These are phyloP conservation scores for Cyclophora punctaria DNA, from an alignment of 2,888 invertebrate genomes.

Conservation along the genomic window DNA sequence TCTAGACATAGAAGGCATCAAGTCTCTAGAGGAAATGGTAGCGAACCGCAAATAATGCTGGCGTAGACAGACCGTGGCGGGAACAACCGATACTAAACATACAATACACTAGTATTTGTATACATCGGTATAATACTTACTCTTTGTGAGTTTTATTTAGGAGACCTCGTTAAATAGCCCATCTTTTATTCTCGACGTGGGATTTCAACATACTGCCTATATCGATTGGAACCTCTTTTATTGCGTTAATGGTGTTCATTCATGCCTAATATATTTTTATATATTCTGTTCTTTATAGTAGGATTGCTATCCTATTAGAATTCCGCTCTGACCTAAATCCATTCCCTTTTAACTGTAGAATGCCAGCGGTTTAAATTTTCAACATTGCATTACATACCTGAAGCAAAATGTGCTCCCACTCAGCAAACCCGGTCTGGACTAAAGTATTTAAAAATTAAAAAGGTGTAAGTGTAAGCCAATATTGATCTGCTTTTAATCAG, in stretches of 20 bases:
- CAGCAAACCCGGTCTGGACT: too few relatives aligned
- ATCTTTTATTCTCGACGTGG: constrained; percentile 10
- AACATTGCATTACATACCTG: too few relatives aligned
- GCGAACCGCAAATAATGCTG: constrained; percentile 64
- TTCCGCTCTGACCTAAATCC: too few relatives aligned
- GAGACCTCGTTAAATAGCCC: constrained; percentile 14
- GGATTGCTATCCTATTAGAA: too few relatives aligned
- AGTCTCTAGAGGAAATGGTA: constrained; percentile 50
- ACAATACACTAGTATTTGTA: constrained; percentile 6
- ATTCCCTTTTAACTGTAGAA: too few relatives aligned
- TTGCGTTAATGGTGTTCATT: too few relatives aligned
- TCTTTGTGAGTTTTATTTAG: constrained; percentile 26
- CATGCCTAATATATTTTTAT: too few relatives aligned
- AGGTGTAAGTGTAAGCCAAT: constrained; percentile 2
- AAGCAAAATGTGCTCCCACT: too few relatives aligned
- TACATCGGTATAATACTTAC: constrained; percentile 25
- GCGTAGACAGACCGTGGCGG: constrained; percentile 53
- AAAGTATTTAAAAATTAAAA: too few relatives aligned
- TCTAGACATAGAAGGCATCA: constrained; percentile 55
- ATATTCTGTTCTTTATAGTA: too few relatives aligned
- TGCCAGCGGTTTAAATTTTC: too few relatives aligned
- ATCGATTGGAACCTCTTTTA: constrained; percentile 7
- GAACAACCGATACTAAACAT: constrained; percentile 32
- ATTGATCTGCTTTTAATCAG: constrained; percentile 15
- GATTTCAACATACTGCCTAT: constrained; percentile 5